Conservation (phyloP, 2,797 vertebrate genomes). For the Alosa sapidissima region DNA sequence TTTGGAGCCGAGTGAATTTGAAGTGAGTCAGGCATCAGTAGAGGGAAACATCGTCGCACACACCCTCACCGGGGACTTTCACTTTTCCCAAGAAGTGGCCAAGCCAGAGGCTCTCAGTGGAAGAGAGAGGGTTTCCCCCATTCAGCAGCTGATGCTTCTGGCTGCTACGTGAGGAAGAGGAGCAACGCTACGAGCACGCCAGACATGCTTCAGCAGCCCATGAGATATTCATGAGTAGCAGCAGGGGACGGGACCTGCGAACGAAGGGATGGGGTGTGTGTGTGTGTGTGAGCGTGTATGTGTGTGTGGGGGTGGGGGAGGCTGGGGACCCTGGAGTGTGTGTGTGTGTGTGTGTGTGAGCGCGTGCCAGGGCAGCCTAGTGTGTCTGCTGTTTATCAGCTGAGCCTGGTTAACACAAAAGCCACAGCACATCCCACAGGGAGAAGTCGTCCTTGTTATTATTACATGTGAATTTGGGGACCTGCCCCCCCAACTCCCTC, state of each 20-base stretch:
- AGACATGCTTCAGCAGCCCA: constrained; percentile 58
- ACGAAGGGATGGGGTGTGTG: constrained; percentile 2
- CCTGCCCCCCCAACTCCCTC: not conserved
- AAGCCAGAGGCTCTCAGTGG: not conserved
- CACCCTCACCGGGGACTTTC: not conserved
- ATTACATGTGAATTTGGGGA: constrained; percentile 21
- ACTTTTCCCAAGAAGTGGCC: not conserved
- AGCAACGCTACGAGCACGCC: constrained; percentile 28
- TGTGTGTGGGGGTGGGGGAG: no score
- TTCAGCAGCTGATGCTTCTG: constrained; percentile 34
- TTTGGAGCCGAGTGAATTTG: not conserved
- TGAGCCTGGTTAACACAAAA: constrained; percentile 22
- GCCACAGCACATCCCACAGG: not conserved
- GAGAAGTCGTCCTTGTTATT: not conserved
- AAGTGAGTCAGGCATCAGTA: not conserved
- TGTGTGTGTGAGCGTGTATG: not conserved
- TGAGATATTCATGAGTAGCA: constrained; percentile 70
- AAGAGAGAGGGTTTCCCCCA: constrained; percentile 24
- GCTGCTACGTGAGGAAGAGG: not conserved
- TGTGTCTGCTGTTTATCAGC: constrained; percentile 29
- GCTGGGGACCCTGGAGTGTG: not conserved
- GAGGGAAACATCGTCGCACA: not conserved
- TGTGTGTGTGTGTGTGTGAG: not conserved
- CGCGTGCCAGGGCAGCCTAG: not conserved
- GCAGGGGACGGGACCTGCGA: constrained; percentile 40